Base-by-base conservation (phyloP, 1,140 invertebrate genomes). In the Drepana arcuata region DNA sequence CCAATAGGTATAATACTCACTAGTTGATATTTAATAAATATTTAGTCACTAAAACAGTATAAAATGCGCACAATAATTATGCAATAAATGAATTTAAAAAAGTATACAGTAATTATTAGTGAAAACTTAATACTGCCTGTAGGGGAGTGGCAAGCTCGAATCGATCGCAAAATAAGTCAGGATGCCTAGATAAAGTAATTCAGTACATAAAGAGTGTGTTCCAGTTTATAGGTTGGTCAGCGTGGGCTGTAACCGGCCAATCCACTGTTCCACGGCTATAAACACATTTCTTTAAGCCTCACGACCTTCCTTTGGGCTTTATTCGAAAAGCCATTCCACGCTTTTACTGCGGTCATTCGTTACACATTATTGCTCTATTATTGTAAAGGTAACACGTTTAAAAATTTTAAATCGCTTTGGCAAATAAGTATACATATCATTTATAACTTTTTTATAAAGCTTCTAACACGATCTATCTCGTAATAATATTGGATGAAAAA, bases 331-430 rank as follows among this genome's bases (percentile, higher is more conserved):
- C 63, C 49, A 62, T 66, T 60, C 43, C 42, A 40, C 35, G 52
- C 43, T 49, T 66, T 61, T 66, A 66, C 48, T 41, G 45, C 49
- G 13, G 41, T 40, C 59, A 54, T 62, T 59, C 58, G 52, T 62
- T 59, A 48, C 52, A 16, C 50, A 59, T 66, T 66, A 66, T 59
- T 49, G 53, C 53, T 48, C 40, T 55, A 51, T 63, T 66, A 63
- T 60, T 53, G 53, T 36, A 47, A 16, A 41, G 41, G 46, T 48
- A 49, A 23, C 42, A 24, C 54, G 32, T 51, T 59, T 49, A 47
- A 33, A 54, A 56, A 52, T 58, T 52, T 47, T 50, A 57, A 55
- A n/a, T n/a, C n/a, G n/a, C n/a, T n/a, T n/a, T n/a, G n/a, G n/a
- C n/a, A n/a, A n/a, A n/a, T n/a, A n/a, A n/a, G n/a, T n/a, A n/a